phyloP scores from a whole-genome alignment of 2,113 vertebrate genomes.

The Colinus virginianus region DNA sequence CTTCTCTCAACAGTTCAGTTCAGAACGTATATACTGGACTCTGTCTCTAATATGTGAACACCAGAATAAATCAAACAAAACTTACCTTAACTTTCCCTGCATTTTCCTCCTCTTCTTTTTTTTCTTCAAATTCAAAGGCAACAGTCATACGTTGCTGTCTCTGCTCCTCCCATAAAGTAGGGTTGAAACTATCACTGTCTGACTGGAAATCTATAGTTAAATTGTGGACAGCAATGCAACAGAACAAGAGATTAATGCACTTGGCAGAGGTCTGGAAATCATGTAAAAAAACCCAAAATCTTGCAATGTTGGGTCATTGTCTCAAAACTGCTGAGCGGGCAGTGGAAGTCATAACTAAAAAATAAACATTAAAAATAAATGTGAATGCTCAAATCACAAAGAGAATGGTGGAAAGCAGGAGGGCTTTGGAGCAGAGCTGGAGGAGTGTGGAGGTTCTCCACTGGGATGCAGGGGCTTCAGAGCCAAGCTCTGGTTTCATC shows the following conservation, averaged over 20 bases:
- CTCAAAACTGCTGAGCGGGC: background rate
- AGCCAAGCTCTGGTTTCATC: background rate
- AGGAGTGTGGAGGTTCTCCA: background rate
- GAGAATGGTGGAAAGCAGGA: background rate
- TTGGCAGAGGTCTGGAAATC: background rate
- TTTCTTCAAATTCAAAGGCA: conserved; percentile 98
- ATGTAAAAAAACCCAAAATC: background rate
- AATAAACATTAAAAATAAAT: background rate
- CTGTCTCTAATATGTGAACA: accelerated
- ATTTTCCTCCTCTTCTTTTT: conserved; percentile 95
- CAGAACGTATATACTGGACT: background rate
- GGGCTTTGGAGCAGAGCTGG: background rate
- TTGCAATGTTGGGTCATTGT: accelerated
- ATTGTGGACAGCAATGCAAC: conserved; percentile 18
- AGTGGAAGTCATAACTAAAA: background rate
- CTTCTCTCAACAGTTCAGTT: background rate
- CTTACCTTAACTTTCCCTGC: conserved; percentile 96
- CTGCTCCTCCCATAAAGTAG: conserved; percentile 98
- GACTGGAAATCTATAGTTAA: conserved; percentile 94
- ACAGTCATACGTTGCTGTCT: conserved; percentile 98
- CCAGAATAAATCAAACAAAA: background rate
- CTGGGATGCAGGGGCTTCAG: no score
- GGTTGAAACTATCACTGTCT: conserved; percentile 98
- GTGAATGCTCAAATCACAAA: accelerated
- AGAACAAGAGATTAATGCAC: background rate